Evolutionary conservation across 2,888 invertebrate genomes (phyloP).

Genomic region (Rhaphigaster nebulosa): DNA sequence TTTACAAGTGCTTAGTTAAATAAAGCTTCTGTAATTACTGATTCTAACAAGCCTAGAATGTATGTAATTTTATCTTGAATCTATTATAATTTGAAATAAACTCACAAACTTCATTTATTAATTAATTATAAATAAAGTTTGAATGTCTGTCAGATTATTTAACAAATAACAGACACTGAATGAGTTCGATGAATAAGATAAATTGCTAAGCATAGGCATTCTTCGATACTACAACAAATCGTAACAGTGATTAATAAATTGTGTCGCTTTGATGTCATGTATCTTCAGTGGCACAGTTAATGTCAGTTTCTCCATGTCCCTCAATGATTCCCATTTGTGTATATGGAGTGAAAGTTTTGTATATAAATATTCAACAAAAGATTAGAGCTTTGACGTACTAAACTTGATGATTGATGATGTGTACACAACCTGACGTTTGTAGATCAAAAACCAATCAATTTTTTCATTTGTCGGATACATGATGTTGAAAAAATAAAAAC

Average conservation of each 20-base stretch:
- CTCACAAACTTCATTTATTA: no score
- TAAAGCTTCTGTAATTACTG: no score
- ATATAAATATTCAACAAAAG: conserved; percentile 27
- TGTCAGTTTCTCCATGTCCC: not conserved
- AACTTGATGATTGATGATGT: not conserved
- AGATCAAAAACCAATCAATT: not conserved
- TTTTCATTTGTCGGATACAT: not conserved
- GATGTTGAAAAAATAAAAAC: no score
- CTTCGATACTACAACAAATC: not conserved
- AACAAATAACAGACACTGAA: no score
- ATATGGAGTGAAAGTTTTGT: not conserved
- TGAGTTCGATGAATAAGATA: no score
- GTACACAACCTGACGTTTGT: not conserved
- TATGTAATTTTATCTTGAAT: no score
- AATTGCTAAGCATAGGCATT: no score
- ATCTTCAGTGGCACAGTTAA: not conserved
- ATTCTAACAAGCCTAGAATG: no score
- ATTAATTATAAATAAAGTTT: no score
- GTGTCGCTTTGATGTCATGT: not conserved
- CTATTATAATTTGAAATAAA: no score
- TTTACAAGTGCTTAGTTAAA: no score
- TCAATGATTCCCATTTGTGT: not conserved
- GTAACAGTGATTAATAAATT: conserved; percentile 9
- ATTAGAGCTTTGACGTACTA: not conserved
- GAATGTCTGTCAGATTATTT: no score